Base-by-base conservation (phyloP, 1,140 invertebrate genomes). In the Pseudomyrmex concolor region DNA sequence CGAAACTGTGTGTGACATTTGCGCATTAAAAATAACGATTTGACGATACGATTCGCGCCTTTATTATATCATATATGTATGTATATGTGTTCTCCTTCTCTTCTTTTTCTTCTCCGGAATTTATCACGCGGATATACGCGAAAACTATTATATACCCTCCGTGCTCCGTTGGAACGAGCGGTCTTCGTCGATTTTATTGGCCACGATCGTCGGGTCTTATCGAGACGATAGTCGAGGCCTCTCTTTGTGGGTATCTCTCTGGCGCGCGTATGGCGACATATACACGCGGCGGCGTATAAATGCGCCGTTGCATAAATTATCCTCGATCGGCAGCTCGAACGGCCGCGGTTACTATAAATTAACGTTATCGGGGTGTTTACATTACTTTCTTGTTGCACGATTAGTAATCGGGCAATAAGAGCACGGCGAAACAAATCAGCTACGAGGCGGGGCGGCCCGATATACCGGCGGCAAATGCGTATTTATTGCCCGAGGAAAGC, bases 301-400 rank as follows among this genome's bases (percentile, higher is more conserved):
- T 89, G 87, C 90, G 89, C 81, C 74, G 84, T 89, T 89, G 86
- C 90, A 89, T 81, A 86, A 91, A 91, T 92, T 92, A 90, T 85
- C 84, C 87, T 60, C 78, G 89, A 87, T 90, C 90, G 89, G 83
- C 71, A 81, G 76, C 62, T 34, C 34, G 77, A 68, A 67, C 64
- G 83, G 86, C 85, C 67, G 88, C 87, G 83, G 85, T 88, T 67
- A 88, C 88, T 87, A 92, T 90, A 93, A 92, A 92, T 93, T 90
- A 89, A 88, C 84, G 88, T 89, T 93, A 92, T 92, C 91, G 71
- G 80, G 73, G 81, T 91, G 89, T 93, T 91, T 92, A 92, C 91
- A 90, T 91, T 92, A 90, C 85, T 91, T 92, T 92, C 92, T 91
- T 91, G 89, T 92, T 91, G 89, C 86, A 70, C 86, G 91, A 93